Evolutionary conservation across 2,888 invertebrate genomes (phyloP), one percentile per base, ranked within the genome.

Genomic region (Hypsopygia costalis): DNA sequence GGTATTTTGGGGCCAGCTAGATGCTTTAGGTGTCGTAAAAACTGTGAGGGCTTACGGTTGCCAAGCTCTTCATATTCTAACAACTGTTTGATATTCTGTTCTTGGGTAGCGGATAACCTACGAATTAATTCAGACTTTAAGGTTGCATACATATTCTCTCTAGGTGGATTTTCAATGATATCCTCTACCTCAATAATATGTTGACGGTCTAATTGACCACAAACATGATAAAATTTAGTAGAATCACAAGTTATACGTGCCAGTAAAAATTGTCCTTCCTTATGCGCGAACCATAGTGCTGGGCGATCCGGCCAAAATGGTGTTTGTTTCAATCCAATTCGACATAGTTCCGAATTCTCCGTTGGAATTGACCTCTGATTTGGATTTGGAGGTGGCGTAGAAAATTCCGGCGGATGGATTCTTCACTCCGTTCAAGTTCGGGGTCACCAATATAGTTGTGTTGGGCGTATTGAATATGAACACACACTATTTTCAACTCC

Each of bases 61-160:
- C 54, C 55, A 0, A 58, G 21, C 33, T 57, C 54, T 20, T 57
- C 52, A 6, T 49, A 44, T 1, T 30, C 40, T 4, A 61, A 27
- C 0, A 61, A 41, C 25, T 57, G 57, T 20, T 44, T 40, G 0
- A 55, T 39, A 12, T 48, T 45, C 10, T 44, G 34, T 27, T 57
- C 54, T 1, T 45, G 45, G 0, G 58, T 53, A 6, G 46, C 39
- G 1, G 51, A 46, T 0, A 51, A 28, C 3, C 40, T 27, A 27
- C 27, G 27, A n/a, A 27, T 27, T 27, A 27, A 27, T 27, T 27
- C 27, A 2, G 27, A 8, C 27, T 27, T 27, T 6, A 27, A 9
- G 8, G 27, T 27, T 3, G 27, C 27, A 6, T 27, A 27, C 27
- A 27, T 27, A 27, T 27, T 27, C 6, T 27, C 27, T 2, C 9